Evolutionary conservation across 2,113 vertebrate species (phyloP).

Genomic region (Deroptyus accipitrinus): DNA sequence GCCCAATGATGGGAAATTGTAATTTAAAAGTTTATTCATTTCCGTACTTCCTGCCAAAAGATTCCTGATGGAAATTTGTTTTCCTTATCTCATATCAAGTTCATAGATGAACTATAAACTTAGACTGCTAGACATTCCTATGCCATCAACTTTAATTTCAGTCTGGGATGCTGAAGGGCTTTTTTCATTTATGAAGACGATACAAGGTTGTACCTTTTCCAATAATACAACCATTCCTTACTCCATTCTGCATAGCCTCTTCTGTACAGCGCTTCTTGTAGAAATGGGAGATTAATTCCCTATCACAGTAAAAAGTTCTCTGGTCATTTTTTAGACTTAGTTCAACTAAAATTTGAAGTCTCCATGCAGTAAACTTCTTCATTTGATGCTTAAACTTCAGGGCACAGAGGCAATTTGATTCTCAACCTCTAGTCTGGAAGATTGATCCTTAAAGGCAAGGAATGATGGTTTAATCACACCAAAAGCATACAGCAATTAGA

Average conservation of each 20-base stretch:
- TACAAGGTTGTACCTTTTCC: neutral
- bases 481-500: slow-evolving; percentile 62
- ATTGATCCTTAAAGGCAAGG: slow-evolving; percentile 64
- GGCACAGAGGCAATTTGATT: slow-evolving; percentile 65
- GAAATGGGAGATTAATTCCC: slow-evolving; percentile 30
- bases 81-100: neutral
- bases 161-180: neutral
- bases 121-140: neutral
- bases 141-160: slow-evolving; percentile 6
- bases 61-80: neutral
- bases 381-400: slow-evolving; percentile 68
- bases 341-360: slow-evolving; percentile 38
- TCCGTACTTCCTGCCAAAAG: neutral
- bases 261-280: neutral
- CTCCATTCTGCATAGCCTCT: neutral
- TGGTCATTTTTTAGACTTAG: slow-evolving; percentile 48
- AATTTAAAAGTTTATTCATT: neutral
- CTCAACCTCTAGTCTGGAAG: slow-evolving; percentile 15
- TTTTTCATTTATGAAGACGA: neutral
- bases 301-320: slow-evolving; percentile 41
- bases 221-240: neutral
- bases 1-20: neutral
- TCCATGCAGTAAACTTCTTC: slow-evolving; percentile 44
- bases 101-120: neutral
- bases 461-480: slow-evolving; percentile 71